Percentiles rank a stretch among this genome's conserved stretches.
phyloP scores from a whole-genome alignment of 2,797 vertebrate species.

The Furcifer pardalis region DNA sequence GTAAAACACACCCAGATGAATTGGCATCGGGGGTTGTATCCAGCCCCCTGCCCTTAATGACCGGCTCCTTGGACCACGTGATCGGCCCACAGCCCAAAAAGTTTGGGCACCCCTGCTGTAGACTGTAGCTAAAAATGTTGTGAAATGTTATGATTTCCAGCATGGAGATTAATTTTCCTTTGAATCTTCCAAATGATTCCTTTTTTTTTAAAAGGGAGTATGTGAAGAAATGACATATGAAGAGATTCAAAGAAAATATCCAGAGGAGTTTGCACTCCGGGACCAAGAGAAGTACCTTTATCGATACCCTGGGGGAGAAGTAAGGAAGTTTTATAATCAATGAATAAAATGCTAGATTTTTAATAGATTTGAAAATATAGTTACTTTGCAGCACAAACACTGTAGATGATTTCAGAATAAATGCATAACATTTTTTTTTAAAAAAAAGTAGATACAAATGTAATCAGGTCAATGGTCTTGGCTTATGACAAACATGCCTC shows the following conservation, averaged over 20 bases:
- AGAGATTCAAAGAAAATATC: constrained; percentile 89
- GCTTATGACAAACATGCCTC: not conserved
- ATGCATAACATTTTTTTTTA: not conserved
- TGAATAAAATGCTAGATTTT: fast-evolving
- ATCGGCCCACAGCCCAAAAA: too few relatives aligned
- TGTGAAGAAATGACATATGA: constrained; percentile 97
- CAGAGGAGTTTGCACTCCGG: constrained; percentile 93
- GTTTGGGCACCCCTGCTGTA: too few relatives aligned
- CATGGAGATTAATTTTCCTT: not conserved
- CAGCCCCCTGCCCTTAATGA: too few relatives aligned
- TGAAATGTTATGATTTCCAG: fast-evolving
- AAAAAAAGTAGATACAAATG: too few relatives aligned
- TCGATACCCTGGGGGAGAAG: constrained; percentile 98
- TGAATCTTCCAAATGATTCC: not conserved
- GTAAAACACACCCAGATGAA: too few relatives aligned
- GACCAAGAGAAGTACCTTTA: constrained; percentile 98
- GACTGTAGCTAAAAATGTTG: not conserved
- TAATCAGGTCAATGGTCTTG: not conserved
- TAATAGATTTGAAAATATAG: not conserved
- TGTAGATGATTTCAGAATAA: not conserved
- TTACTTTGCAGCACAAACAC: not conserved
- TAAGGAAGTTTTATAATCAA: constrained; percentile 52
- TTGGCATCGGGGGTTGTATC: too few relatives aligned
- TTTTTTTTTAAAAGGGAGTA: constrained; percentile 83
- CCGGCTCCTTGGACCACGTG: too few relatives aligned